Evolutionary conservation across 1,140 invertebrate genomes (phyloP).

Genomic region (Caenorhabditis brenneri): DNA sequence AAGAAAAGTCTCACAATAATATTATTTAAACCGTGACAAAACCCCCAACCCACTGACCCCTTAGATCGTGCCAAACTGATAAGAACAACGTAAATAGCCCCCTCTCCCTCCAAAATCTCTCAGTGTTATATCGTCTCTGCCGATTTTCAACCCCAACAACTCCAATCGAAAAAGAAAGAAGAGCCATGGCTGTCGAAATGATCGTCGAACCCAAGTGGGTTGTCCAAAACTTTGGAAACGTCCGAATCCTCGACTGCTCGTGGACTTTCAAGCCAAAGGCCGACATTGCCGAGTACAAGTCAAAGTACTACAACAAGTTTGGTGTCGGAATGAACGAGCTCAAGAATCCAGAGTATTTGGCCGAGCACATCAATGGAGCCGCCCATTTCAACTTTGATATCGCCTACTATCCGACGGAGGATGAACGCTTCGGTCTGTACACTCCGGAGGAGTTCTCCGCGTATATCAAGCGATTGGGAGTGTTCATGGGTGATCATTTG

Average conservation of each 20-base stretch:
- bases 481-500: not conserved
- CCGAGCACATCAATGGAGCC: constrained; percentile 5
- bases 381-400: constrained; percentile 27
- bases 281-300: constrained; percentile 2
- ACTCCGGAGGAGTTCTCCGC: not conserved
- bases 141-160: no score
- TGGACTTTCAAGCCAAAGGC: constrained; percentile 19
- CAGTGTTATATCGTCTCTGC: no score
- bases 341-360: constrained; percentile 3
- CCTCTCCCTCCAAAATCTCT: no score
- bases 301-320: constrained; percentile 24
- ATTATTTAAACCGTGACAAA: not conserved
- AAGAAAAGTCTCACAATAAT: no score
- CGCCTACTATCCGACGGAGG: constrained; percentile 18
- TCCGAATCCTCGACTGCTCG: not conserved
- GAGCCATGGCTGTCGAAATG: constrained; percentile 30
- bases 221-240: constrained; percentile 19
- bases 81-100: not conserved
- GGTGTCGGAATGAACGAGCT: not conserved
- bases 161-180: not conserved
- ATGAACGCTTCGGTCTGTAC: not conserved
- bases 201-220: constrained; percentile 25
- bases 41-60: not conserved
- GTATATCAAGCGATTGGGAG: not conserved
- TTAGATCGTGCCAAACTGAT: constrained; percentile 24